Conservation (phyloP, 37 sponge, comb jelly and placozoan genomes). For the Ephydatia muelleri region DNA sequence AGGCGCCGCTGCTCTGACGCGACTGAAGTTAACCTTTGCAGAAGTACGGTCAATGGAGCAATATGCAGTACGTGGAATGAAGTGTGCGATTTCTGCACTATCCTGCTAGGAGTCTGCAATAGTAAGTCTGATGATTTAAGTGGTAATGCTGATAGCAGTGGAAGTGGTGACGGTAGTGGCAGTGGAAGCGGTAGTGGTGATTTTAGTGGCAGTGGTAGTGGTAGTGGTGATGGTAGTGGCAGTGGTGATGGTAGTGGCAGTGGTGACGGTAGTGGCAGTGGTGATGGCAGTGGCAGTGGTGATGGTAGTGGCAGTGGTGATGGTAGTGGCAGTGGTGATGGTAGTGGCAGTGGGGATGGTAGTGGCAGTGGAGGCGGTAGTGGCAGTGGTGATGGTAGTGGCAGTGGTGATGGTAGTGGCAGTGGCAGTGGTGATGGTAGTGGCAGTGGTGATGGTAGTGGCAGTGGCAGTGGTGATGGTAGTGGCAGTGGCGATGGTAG, state of each 20-base stretch:
- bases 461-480: no score
- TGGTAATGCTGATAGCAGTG: background rate
- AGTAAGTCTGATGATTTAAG: background rate
- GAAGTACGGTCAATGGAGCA: background rate
- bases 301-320: background rate
- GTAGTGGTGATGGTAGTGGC: background rate
- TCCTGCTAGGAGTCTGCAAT: background rate
- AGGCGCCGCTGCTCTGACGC: background rate
- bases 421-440: no score
- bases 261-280: background rate
- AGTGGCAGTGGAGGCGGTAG: background rate
- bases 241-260: background rate
- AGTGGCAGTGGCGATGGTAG: no score
- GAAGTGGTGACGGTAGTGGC: background rate
- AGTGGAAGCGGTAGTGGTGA: conserved; percentile 10
- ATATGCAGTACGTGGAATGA: background rate
- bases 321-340: background rate
- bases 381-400: no score
- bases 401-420: no score
- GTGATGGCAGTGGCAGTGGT: background rate
- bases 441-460: no score
- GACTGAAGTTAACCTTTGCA: background rate
- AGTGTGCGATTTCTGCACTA: background rate
- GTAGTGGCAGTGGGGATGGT: background rate
- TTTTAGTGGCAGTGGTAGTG: background rate